A percentile compares a stretch with the other conserved stretches of the same genome.
Evolutionary conservation across 2,888 invertebrate species (phyloP).

Genomic region (Rotaria macrura): DNA sequence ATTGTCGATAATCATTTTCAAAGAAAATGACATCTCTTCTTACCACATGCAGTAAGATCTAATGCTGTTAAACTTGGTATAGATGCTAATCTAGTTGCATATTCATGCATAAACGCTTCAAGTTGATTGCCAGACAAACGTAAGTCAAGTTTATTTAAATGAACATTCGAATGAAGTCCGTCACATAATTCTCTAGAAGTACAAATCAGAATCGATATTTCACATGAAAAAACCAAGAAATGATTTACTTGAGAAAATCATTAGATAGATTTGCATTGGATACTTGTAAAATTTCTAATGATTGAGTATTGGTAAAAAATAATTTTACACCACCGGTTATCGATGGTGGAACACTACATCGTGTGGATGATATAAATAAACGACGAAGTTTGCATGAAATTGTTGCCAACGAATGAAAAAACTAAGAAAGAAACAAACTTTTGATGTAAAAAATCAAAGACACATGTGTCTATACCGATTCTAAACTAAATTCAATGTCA

Average conservation of each 20-base stretch:
- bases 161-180: not conserved
- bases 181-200: not conserved
- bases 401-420: not conserved
- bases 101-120: not conserved
- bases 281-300: not conserved
- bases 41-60: not conserved
- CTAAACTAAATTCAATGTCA: not conserved
- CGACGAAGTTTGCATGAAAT: slow-evolving; percentile 1
- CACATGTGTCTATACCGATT: not conserved
- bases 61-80: not conserved
- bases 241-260: slow-evolving; percentile 8
- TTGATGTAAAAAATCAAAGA: not conserved
- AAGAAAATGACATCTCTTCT: not conserved
- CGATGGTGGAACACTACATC: not conserved
- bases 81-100: not conserved
- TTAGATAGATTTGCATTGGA: not conserved
- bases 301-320: not conserved
- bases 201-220: too few species aligned
- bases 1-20: too few species aligned
- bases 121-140: not conserved
- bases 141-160: not conserved
- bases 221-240: too few species aligned
- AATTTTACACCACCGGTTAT: not conserved
- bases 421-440: not conserved
- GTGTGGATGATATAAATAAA: not conserved